These are phyloP conservation scores for Lasius fuliginosus DNA, from an alignment of 2,888 invertebrate species.

Conservation along the genomic window DNA sequence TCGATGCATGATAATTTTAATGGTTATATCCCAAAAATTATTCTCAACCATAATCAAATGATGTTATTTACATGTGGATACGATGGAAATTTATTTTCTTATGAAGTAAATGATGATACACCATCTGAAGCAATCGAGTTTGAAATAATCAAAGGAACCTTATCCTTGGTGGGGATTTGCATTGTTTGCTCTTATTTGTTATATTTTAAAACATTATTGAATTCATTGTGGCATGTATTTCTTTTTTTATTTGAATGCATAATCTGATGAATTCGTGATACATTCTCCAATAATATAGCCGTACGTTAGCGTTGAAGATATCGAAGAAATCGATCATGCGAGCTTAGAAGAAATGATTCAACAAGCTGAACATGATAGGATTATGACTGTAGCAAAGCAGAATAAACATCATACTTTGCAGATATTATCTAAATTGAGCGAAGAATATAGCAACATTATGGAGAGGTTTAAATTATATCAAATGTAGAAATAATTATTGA, in stretches of 20 bases:
- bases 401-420: constrained; percentile 89
- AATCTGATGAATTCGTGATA: constrained; percentile 7
- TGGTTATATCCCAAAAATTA: constrained; percentile 90
- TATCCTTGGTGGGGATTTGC: constrained; percentile 61
- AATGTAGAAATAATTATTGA: neutral
- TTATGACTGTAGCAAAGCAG: constrained; percentile 89
- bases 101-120: constrained; percentile 81
- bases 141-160: constrained; percentile 55
- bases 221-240: neutral
- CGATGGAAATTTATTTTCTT: constrained; percentile 93
- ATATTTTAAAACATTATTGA: neutral
- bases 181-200: neutral
- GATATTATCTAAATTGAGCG: constrained; percentile 87
- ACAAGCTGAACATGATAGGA: constrained; percentile 89
- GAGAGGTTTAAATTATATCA: constrained; percentile 84
- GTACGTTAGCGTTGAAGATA: constrained; percentile 81
- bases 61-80: constrained; percentile 89
- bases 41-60: constrained; percentile 89
- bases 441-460: constrained; percentile 88
- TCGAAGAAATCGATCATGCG: constrained; percentile 83
- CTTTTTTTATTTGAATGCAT: neutral
- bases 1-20: constrained; percentile 92
- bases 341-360: constrained; percentile 91
- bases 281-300: constrained; percentile 22
- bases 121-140: constrained; percentile 43